Evolutionary conservation across 2,888 invertebrate genomes (phyloP).

Genomic region (Encarsia formosa): DNA sequence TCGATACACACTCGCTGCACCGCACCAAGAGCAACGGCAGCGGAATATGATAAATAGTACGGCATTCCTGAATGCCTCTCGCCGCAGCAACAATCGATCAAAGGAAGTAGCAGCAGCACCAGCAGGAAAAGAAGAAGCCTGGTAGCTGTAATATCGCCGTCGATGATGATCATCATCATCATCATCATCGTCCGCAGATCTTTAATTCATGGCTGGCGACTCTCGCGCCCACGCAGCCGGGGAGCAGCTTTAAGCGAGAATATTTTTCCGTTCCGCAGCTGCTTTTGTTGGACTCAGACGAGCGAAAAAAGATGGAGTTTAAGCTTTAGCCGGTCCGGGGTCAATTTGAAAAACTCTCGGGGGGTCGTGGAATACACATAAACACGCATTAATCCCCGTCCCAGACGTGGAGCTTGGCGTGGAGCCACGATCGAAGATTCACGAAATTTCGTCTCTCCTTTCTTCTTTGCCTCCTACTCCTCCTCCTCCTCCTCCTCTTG

Average conservation of each 20-base stretch:
- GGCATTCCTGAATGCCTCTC: too few species aligned
- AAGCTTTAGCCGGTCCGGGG: slow-evolving; percentile 10
- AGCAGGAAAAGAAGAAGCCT: too few species aligned
- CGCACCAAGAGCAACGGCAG: too few species aligned
- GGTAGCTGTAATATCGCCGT: too few species aligned
- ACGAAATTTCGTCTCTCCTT: slow-evolving; percentile 21
- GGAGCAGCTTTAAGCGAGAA: not conserved
- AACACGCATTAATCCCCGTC: slow-evolving; percentile 46
- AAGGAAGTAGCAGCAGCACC: too few species aligned
- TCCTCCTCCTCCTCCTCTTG: not conserved
- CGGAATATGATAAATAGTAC: too few species aligned
- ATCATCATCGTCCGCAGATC: too few species aligned
- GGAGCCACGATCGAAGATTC: slow-evolving; percentile 47
- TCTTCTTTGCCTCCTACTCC: not conserved
- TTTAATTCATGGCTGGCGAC: slow-evolving; percentile 40
- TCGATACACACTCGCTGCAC: too few species aligned
- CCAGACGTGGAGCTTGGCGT: slow-evolving; percentile 36
- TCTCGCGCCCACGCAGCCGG: slow-evolving; percentile 21
- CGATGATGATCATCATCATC: too few species aligned
- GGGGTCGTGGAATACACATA: slow-evolving; percentile 39
- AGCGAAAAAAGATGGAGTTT: not conserved
- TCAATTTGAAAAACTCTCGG: slow-evolving; percentile 24
- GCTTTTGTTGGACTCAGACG: too few species aligned
- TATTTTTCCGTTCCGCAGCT: too few species aligned
- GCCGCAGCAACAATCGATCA: too few species aligned